Percentiles rank a stretch among this genome's conserved stretches.
These are phyloP conservation scores for Tipula vernalis DNA, from an alignment of 2,888 invertebrate species.

Conservation along the genomic window DNA sequence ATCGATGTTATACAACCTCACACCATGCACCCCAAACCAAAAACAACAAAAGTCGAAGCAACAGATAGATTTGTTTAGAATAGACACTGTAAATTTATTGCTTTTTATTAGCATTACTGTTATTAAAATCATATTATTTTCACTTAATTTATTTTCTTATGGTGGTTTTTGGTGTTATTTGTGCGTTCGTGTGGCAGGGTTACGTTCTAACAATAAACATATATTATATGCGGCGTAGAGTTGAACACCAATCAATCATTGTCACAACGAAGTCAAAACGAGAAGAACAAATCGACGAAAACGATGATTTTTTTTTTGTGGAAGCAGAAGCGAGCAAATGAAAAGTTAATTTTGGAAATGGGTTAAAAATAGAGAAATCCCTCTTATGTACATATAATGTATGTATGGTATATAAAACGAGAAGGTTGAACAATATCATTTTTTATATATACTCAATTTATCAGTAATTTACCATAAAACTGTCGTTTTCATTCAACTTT, in stretches of 20 bases:
- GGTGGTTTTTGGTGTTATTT: not conserved
- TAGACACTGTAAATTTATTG: not conserved
- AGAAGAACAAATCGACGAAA: not conserved
- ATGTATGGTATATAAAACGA: not conserved
- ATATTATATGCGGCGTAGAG: not conserved
- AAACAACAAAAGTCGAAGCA: not conserved
- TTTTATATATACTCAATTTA: not conserved
- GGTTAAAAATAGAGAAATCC: not conserved
- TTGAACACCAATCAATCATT: not conserved
- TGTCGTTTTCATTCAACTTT: not conserved
- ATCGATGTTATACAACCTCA: not conserved
- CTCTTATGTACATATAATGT: not conserved
- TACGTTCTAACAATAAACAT: not conserved
- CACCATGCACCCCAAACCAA: not conserved
- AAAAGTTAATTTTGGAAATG: not conserved
- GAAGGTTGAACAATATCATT: not conserved
- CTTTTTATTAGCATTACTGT: not conserved
- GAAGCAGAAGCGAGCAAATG: not conserved
- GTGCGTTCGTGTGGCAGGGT: not conserved
- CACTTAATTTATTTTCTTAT: not conserved
- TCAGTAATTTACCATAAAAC: not conserved
- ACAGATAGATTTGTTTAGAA: not conserved
- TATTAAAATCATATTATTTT: not conserved
- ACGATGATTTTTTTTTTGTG: not conserved
- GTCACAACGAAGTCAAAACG: not conserved